Conservation (phyloP, 1,140 invertebrate genomes). For the Lutraria rhynchaena region DNA sequence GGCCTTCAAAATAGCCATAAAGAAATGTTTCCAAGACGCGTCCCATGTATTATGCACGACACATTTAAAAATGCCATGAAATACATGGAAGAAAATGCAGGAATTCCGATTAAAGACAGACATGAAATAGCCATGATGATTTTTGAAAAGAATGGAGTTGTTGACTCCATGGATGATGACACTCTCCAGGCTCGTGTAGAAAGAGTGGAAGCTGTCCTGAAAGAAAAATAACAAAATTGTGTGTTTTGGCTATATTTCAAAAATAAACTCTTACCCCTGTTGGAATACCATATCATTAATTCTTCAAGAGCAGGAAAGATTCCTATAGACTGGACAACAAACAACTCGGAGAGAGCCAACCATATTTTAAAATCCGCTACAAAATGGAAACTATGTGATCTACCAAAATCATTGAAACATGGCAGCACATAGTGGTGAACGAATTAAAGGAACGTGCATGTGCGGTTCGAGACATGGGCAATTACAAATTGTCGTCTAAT, state of each 20-base stretch:
- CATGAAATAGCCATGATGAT: neutral
- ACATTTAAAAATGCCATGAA: conserved; percentile 8
- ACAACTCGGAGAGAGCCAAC: conserved; percentile 25
- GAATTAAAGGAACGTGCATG: neutral
- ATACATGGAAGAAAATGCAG: conserved; percentile 36
- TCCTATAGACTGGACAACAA: no score
- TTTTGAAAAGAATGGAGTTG: conserved; percentile 12
- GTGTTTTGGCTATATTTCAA: neutral
- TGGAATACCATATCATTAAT: neutral
- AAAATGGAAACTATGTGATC: conserved; percentile 2
- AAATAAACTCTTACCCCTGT: conserved; percentile 17
- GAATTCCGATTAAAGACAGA: conserved; percentile 15
- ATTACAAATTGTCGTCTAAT: neutral
- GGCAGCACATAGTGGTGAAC: neutral
- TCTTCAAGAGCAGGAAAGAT: neutral
- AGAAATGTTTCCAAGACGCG: neutral
- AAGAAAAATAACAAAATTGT: neutral
- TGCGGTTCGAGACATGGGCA: neutral
- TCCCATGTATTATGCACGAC: conserved; percentile 31
- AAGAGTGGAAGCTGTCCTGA: neutral
- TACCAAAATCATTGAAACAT: conserved; percentile 5
- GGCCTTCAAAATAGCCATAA: neutral
- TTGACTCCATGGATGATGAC: conserved; percentile 6
- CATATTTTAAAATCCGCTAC: conserved; percentile 15
- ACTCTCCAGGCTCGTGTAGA: neutral